Conservation (phyloP, 2,888 invertebrate species). For the Alviniconcha strummeri region DNA sequence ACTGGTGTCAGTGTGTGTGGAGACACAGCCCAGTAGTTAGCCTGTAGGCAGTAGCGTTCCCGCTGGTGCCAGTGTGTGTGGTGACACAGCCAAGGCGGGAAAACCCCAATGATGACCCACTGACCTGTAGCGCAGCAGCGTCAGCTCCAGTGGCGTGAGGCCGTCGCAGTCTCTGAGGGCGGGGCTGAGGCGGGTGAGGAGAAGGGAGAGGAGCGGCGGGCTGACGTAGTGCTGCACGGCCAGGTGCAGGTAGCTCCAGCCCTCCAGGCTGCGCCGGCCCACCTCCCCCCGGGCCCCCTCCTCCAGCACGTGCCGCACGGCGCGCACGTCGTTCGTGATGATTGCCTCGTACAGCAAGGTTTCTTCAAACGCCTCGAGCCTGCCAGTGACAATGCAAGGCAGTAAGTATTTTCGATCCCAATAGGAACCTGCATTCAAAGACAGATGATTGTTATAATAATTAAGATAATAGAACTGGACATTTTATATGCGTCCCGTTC, state of each 20-base stretch:
- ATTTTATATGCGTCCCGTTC: too few species aligned
- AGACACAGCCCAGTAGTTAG: too few species aligned
- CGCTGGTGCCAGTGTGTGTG: too few species aligned
- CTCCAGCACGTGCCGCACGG: constrained; percentile 43
- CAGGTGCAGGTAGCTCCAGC: constrained; percentile 52
- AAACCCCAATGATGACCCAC: too few species aligned
- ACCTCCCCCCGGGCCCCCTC: constrained; percentile 26
- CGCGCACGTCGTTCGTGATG: constrained; percentile 45
- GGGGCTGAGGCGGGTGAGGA: constrained; percentile 51
- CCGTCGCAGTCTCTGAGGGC: constrained; percentile 50
- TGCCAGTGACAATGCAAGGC: background rate
- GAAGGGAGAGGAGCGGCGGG: constrained; percentile 46
- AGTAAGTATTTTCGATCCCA: too few species aligned
- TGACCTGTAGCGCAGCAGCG: constrained; percentile 39
- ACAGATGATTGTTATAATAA: too few species aligned
- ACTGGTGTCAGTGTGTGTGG: too few species aligned
- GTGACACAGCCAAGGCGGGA: too few species aligned
- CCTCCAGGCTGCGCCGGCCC: constrained; percentile 44
- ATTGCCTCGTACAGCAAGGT: constrained; percentile 50
- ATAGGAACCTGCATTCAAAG: too few species aligned
- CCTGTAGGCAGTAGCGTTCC: too few species aligned
- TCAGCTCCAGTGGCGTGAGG: constrained; percentile 51
- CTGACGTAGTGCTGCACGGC: constrained; percentile 51
- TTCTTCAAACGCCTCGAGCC: constrained; percentile 35
- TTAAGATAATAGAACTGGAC: too few species aligned